These are phyloP conservation scores for Pollachius pollachius DNA, from an alignment of 2,113 vertebrate species.

Conservation along the genomic window DNA sequence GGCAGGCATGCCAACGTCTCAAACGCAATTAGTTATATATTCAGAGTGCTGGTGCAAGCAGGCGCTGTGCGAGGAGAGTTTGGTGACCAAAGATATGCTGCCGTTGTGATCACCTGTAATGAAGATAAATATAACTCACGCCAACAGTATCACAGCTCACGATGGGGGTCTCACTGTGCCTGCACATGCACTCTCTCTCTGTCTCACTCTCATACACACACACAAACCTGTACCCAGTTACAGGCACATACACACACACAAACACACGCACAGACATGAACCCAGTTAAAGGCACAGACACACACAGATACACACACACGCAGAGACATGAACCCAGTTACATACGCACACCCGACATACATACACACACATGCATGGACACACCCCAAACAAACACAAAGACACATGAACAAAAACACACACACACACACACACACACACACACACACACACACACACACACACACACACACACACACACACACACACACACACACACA, in stretches of 20 bases:
- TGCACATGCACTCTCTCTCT: not conserved
- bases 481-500: too few relatives aligned
- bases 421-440: not conserved
- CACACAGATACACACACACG: too few relatives aligned
- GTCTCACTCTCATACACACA: not conserved
- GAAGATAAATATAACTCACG: constrained; percentile 59
- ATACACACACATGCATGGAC: not conserved
- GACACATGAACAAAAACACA: not conserved
- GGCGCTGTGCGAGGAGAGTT: constrained; percentile 5
- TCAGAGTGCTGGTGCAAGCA: not conserved
- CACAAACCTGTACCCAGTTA: constrained; percentile 5
- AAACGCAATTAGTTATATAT: constrained; percentile 27
- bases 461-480: not conserved
- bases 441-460: constrained; percentile 21
- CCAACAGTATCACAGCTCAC: constrained; percentile 55
- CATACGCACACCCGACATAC: too few relatives aligned
- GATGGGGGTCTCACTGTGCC: not conserved
- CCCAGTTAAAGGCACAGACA: too few relatives aligned
- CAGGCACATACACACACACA: not conserved
- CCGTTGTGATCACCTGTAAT: constrained; percentile 48
- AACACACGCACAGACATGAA: too few relatives aligned
- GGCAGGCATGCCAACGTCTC: constrained; percentile 42
- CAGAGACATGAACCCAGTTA: too few relatives aligned
- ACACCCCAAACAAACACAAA: constrained; percentile 6
- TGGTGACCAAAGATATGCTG: constrained; percentile 43